Conservation (phyloP, 2,888 invertebrate species). For the Scaptomyza caliginosa region DNA sequence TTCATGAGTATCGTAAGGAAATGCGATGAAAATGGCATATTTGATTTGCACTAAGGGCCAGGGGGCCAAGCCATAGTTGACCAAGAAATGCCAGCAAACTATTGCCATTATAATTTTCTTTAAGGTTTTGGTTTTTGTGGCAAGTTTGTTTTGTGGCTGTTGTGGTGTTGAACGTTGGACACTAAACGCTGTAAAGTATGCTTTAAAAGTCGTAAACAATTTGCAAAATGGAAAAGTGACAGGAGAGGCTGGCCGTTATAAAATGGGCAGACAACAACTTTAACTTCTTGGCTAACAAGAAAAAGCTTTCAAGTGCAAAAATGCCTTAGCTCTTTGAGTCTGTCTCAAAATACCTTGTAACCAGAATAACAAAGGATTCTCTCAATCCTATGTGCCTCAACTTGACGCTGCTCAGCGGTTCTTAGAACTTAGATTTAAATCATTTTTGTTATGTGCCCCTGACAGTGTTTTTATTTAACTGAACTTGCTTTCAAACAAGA, state of each 20-base stretch:
- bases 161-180: not conserved
- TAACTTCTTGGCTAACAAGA: constrained; percentile 9
- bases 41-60: too few relatives aligned
- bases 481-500: too few relatives aligned
- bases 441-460: not conserved
- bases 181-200: not conserved
- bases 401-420: not conserved
- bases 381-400: constrained; percentile 1
- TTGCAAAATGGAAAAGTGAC: constrained; percentile 3
- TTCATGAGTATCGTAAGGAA: not conserved
- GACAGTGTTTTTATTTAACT: not conserved
- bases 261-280: not conserved
- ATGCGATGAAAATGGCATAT: too few relatives aligned
- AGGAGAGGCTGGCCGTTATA: not conserved
- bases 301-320: constrained; percentile 31
- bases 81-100: too few relatives aligned
- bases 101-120: not conserved
- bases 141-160: not conserved
- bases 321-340: not conserved
- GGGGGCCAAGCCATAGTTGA: not conserved
- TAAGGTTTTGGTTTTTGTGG: not conserved
- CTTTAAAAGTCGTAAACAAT: not conserved
- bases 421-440: not conserved
- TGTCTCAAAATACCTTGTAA: not conserved
- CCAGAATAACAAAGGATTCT: constrained; percentile 14